Evolutionary conservation across 2,113 vertebrate species (phyloP).

Genomic region (Dromiciops gliroides): DNA sequence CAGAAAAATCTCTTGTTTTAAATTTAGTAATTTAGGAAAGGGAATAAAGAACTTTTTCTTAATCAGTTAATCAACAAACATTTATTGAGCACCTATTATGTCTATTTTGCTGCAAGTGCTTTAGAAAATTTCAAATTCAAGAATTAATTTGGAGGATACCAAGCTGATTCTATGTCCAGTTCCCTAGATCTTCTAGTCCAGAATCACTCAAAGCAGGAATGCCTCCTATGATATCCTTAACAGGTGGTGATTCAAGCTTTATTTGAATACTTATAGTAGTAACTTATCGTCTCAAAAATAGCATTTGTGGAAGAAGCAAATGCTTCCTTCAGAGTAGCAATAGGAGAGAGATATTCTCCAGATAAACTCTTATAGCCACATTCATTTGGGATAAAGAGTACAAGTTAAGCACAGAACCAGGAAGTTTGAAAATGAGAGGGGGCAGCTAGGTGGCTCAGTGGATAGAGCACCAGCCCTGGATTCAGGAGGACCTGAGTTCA

Average conservation of each 20-base stretch:
- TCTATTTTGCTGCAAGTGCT: background rate
- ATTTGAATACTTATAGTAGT: slow-evolving; percentile 36
- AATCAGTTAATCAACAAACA: background rate
- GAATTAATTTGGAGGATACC: slow-evolving; percentile 38
- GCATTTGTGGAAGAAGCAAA: slow-evolving; percentile 43
- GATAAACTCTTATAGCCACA: background rate
- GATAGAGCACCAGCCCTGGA: no score
- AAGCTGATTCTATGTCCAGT: background rate
- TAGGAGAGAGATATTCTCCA: background rate
- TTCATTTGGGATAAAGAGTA: background rate
- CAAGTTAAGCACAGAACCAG: background rate
- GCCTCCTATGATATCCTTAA: background rate
- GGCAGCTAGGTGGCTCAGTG: no score
- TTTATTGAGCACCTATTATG: slow-evolving; percentile 24
- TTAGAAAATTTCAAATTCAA: slow-evolving; percentile 7
- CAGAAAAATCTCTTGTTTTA: slow-evolving; percentile 32
- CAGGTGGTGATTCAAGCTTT: slow-evolving; percentile 7
- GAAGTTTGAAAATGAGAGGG: no score
- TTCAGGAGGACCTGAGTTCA: no score
- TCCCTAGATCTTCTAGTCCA: slow-evolving; percentile 5
- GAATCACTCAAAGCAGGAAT: slow-evolving; percentile 1
- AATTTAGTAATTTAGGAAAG: slow-evolving; percentile 44
- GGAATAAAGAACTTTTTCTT: slow-evolving; percentile 36
- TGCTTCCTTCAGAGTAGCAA: background rate
- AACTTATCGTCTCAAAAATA: background rate